phyloP scores from a whole-genome alignment of 2,113 vertebrate genomes.

The Coracopsis vasa region DNA sequence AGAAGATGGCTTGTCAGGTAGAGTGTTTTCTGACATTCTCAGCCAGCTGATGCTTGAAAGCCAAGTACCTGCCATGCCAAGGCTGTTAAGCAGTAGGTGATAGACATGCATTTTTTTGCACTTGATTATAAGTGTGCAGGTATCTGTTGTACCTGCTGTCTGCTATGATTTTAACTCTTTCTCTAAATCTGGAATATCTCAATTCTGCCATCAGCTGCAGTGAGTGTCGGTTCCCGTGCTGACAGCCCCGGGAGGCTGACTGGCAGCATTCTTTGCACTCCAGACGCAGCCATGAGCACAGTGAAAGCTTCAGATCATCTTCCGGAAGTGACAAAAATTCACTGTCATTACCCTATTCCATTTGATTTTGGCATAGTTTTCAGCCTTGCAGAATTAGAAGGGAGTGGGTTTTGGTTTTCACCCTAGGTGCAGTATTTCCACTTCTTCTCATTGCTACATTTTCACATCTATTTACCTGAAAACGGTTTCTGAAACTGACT shows the following conservation, averaged over 20 bases:
- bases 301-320: neutral
- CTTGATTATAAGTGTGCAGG: neutral
- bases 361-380: neutral
- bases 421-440: neutral
- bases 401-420: neutral
- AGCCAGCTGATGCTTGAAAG: slow-evolving; percentile 21
- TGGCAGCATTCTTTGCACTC: slow-evolving; percentile 11
- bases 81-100: neutral
- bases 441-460: neutral
- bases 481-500: neutral
- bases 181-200: neutral
- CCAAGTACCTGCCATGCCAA: slow-evolving; percentile 17
- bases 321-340: slow-evolving; percentile 30
- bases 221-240: neutral
- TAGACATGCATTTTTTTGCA: slow-evolving; percentile 1
- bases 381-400: neutral
- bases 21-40: neutral
- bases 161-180: slow-evolving; percentile 3
- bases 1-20: slow-evolving; percentile 2
- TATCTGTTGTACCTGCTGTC: slow-evolving; percentile 47
- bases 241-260: neutral
- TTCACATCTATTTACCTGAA: neutral
- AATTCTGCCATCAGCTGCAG: neutral
- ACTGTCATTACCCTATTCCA: neutral
- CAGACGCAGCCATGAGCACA: neutral